Percentiles rank a stretch among this genome's conserved stretches.
These are phyloP conservation scores for Sinelater perroti DNA, from an alignment of 2,888 invertebrate genomes.

Conservation along the genomic window DNA sequence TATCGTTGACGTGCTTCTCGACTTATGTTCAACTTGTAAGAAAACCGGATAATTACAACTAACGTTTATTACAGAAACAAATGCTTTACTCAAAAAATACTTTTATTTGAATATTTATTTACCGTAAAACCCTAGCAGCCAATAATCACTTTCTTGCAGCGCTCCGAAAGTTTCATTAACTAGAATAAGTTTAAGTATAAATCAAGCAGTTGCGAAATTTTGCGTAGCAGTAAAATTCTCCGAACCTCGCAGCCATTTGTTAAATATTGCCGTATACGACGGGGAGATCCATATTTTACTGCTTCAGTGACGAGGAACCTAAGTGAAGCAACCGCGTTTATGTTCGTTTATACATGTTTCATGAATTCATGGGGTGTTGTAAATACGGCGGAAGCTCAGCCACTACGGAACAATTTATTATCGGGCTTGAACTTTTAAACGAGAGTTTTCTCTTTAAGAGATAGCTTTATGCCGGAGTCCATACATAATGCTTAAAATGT, in stretches of 20 bases:
- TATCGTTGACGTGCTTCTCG: too few relatives aligned
- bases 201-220: slow-evolving; percentile 28
- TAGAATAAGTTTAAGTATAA: slow-evolving; percentile 30
- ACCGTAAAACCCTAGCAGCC: slow-evolving; percentile 1
- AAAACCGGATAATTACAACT: too few relatives aligned
- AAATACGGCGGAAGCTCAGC: slow-evolving; percentile 36
- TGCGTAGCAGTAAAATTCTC: slow-evolving; percentile 27
- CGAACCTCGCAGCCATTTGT: slow-evolving; percentile 26
- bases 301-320: slow-evolving; percentile 33
- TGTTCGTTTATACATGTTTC: slow-evolving; percentile 39
- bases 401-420: slow-evolving; percentile 34
- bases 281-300: slow-evolving; percentile 29
- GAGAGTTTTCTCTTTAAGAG: slow-evolving; percentile 32
- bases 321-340: slow-evolving; percentile 35
- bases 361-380: slow-evolving; percentile 39
- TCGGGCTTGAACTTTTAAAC: slow-evolving; percentile 34
- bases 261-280: slow-evolving; percentile 21
- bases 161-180: slow-evolving; percentile 29
- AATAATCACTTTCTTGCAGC: slow-evolving; percentile 24
- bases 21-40: too few relatives aligned
- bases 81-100: too few relatives aligned
- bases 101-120: too few relatives aligned
- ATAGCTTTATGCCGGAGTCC: slow-evolving; percentile 28
- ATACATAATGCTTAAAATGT: slow-evolving; percentile 29
- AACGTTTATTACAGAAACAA: too few relatives aligned